Evolutionary conservation across 2,797 vertebrate species (phyloP), one percentile per base, ranked within the genome.

Genomic region (Clarias platycephalus): DNA sequence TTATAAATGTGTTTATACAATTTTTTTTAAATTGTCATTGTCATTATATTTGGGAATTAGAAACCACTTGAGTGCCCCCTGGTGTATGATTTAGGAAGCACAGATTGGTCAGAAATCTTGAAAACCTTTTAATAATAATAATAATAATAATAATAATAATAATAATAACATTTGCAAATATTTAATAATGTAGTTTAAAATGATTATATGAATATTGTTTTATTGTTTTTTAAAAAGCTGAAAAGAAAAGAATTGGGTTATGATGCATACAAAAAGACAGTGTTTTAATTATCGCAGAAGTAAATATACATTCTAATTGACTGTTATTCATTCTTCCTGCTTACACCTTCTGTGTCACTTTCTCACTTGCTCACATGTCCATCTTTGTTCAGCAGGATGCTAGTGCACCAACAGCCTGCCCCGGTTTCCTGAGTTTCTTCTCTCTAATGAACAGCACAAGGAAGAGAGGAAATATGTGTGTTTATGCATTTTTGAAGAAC

Each of bases 391-490:
- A 86, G 84, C 86, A 88, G 88, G 85, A 88, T 89, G 89, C 87
- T 88, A 58, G 80, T 63, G 89, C 70, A 82, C 84, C 84, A 83
- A 86, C 84, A 84, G 89, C 88, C 90, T 89, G 90, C 72, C 57
- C 88, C 87, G 87, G 85, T 88, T 93, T 93, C 91, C 92, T 91
- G 89, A 90, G 72, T 84, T 83, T 81, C 85, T 37, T 31, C 90
- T 84, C 84, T 81, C 67, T 87, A 75, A 81, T 68, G 60, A 85
- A 63, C 72, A 82, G 82, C 75, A 60, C 81, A 55, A 80, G 77
- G 66, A 64, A 85, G 60, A 79, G 84, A 88, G 72, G 85, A 89
- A 82, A 85, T 87, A 81, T 83, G 82, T 76, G 74, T 88, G 89
- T 84, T 87, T 87, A 71, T 86, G 81, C 64, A 60, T 86, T 86